Base-by-base conservation (phyloP, 2,113 vertebrate species). In the Cavia aperea region DNA sequence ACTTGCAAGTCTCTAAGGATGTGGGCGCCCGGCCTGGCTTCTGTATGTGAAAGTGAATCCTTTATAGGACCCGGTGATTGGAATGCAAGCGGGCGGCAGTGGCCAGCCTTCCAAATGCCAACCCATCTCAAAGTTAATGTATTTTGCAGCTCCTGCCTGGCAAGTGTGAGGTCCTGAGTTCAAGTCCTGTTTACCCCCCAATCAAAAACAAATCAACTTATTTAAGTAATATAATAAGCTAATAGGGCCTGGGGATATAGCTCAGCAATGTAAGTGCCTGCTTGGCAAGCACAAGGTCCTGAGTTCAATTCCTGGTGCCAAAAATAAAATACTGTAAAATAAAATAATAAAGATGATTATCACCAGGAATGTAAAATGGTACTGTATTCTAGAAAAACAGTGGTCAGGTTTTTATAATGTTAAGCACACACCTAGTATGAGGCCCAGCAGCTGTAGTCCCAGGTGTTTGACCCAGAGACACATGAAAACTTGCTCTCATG, bases 1-100 rank as follows among this genome's bases (percentile, higher is more conserved):
- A 91, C 72, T 60, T 93, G 75, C 72, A 81, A 72, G 72, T 91
- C 70, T 86, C 43, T 83, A 77, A 91, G 54, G 85, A 84, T 36
- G 33, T 70, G 89, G 91, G 56, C 90, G 54, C 63, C 46, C 54
- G 13, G 43, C 72, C 82, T 54, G 66, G 90, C 82, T 70, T 75
- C 46, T 66, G 81, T 46, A 51, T 7, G 51, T 31, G 46, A 89
- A 92, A 58, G 54, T 75, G 83, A 89, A 77, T 70, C n/a, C 68
- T 10, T 63, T 33, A 16, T 36, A 89, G 84, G 91, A 43, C 46
- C 9, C 12, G 63, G 81, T 43, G 54, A 88, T 86, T 82, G 51
- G 46, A 56, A 56, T 12, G 18, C 51, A 62, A 77, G 31, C 8
- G 4, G n/a, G 65, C 60, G 84, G 63, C 73, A 72, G 33, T 11